Percentiles rank a stretch among this genome's conserved stretches.
Evolutionary conservation across 1,140 invertebrate genomes (phyloP).

Genomic region (Drosophila insularis): DNA sequence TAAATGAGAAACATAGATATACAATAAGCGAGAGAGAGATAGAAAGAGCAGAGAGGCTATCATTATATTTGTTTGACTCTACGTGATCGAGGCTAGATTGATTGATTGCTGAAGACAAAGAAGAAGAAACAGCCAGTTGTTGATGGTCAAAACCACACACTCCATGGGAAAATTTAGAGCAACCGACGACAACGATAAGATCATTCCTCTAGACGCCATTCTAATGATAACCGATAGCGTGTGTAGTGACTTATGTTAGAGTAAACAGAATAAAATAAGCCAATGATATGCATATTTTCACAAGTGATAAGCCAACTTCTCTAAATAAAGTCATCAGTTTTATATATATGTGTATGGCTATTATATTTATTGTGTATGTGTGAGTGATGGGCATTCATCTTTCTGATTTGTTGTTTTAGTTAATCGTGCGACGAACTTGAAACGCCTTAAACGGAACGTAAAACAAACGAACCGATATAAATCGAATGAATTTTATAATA

Average conservation of each 20-base stretch:
- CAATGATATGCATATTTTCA: neutral
- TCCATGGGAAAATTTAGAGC: neutral
- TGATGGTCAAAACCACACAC: neutral
- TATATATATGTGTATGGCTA: no score
- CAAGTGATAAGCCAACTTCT: neutral
- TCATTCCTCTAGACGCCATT: no score
- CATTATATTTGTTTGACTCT: constrained; percentile 36
- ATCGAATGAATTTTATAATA: constrained; percentile 3
- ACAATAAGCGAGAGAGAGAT: neutral
- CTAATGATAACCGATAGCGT: no score
- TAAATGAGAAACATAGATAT: neutral
- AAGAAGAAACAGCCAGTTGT: neutral
- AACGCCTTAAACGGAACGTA: constrained; percentile 27
- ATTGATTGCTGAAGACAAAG: constrained; percentile 49
- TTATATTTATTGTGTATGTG: neutral
- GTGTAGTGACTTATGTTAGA: no score
- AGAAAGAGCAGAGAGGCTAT: constrained; percentile 36
- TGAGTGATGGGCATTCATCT: constrained; percentile 8
- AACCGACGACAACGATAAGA: no score
- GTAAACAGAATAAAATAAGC: neutral
- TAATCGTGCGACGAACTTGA: constrained; percentile 62
- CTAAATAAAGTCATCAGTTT: neutral
- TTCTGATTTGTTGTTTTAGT: constrained; percentile 50
- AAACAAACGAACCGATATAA: constrained; percentile 36
- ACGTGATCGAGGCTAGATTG: constrained; percentile 55